These are phyloP conservation scores for Dorcus hopei DNA, from an alignment of 2,888 invertebrate species.

Conservation along the genomic window DNA sequence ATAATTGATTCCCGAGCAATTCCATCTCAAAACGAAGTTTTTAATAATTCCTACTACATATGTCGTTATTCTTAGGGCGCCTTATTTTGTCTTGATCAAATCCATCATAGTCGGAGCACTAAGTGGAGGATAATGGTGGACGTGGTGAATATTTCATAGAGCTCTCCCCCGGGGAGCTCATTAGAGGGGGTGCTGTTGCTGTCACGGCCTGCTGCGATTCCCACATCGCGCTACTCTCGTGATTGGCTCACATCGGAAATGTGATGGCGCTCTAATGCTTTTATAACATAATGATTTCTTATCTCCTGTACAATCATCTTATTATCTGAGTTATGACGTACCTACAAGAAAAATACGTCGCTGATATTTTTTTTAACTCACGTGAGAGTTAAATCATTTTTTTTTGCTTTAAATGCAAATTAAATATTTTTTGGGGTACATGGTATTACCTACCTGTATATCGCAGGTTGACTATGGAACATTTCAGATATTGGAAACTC, in stretches of 20 bases:
- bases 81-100: constrained; percentile 28
- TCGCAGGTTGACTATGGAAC: no score
- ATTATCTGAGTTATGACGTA: constrained; percentile 20
- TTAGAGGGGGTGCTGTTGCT: constrained; percentile 33
- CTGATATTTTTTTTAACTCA: no score
- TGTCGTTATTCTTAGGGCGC: constrained; percentile 31
- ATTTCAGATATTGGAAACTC: no score
- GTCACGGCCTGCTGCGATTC: constrained; percentile 39
- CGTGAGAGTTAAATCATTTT: no score
- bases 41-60: constrained; percentile 20
- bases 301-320: constrained; percentile 29
- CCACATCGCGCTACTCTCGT: constrained; percentile 35
- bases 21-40: not conserved
- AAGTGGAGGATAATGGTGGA: constrained; percentile 41
- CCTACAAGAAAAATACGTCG: not conserved
- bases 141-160: constrained; percentile 40
- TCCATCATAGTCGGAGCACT: constrained; percentile 29
- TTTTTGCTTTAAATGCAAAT: no score
- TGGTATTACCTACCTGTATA: no score
- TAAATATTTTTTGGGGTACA: no score
- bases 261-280: constrained; percentile 32
- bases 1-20: not conserved
- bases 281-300: constrained; percentile 32
- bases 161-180: constrained; percentile 34
- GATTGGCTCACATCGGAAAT: constrained; percentile 36